Base-by-base conservation (phyloP, 1,140 invertebrate genomes). In the Calephelis nemesis region DNA sequence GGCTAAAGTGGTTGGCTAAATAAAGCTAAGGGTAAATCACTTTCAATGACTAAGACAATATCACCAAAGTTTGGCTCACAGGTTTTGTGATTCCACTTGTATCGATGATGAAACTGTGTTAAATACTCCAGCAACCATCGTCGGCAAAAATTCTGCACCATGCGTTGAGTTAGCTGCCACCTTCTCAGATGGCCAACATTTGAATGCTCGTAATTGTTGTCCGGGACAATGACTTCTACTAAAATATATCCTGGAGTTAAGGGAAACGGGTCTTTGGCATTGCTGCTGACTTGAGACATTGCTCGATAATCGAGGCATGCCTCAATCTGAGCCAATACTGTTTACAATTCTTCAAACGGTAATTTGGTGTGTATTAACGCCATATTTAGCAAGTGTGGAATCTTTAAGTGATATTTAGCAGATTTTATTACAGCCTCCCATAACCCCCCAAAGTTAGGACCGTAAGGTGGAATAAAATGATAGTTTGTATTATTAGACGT, bases 71-170 rank as follows among this genome's bases (percentile, higher is more conserved):
- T 66, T 10, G 66, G 62, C 47, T 74, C 15, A 19, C 0, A 19
- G 15, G 15, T 19, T 19, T 19, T 19, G 15, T 19, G 15, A 19
- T 19, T 19, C 15, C 15, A 19, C 15, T 19, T 19, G 15, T 19
- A 19, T 19, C 15, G 15, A 19, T 19, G 15, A 19, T 19, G 15
- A 19, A 19, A 19, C 15, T 19, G 15, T 19, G 15, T 19, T 19
- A 19, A 19, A 19, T 19, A 74, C 65, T 72, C 70, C 13, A 47
- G 10, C 1, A 48, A 67, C 69, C 73, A 74, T 5, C 67, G 60
- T n/a, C 60, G 48, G 70, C 70, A 71, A 42, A 74, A 74, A 62
- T 67, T 47, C 52, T 74, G 69, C 9, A 68, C 10, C 68, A 72
- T 72, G 50, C 45, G 63, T 50, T 75, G 71, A 15, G 47, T 65